phyloP scores from a whole-genome alignment of 2,888 invertebrate genomes.

The Steinernema hermaphroditum region DNA sequence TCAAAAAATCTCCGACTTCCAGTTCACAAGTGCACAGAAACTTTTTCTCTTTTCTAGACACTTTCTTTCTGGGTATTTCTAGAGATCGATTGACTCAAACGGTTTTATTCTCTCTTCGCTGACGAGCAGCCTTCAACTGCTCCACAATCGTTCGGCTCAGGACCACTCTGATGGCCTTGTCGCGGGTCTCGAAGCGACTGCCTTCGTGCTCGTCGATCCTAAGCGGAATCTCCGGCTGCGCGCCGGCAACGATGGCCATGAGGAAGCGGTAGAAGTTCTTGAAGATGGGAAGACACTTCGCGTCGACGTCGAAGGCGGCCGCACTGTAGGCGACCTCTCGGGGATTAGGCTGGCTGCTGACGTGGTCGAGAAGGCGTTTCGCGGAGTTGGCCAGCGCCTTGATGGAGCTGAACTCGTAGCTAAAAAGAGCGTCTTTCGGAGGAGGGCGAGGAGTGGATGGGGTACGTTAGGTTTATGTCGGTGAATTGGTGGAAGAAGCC shows the following conservation, averaged over 20 bases:
- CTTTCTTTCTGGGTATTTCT: background rate
- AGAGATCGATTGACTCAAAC: background rate
- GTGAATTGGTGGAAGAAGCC: constrained; percentile 35
- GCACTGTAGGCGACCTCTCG: constrained; percentile 9
- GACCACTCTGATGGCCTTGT: constrained; percentile 33
- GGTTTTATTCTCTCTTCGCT: background rate
- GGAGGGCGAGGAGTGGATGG: no score
- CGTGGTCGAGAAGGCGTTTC: background rate
- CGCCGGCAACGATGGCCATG: constrained; percentile 34
- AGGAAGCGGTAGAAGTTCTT: constrained; percentile 37
- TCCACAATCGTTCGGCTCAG: constrained; percentile 28
- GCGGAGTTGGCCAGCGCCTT: constrained; percentile 22
- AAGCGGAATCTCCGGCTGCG: constrained; percentile 23
- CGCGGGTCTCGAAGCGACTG: constrained; percentile 34
- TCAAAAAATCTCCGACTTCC: constrained; percentile 20
- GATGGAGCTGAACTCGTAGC: constrained; percentile 33
- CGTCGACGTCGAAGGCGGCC: constrained; percentile 27
- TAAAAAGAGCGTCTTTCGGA: constrained; percentile 9
- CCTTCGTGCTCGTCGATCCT: constrained; percentile 36
- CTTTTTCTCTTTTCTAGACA: constrained; percentile 17
- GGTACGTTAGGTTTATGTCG: constrained; percentile 32
- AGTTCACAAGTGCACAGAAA: constrained; percentile 53
- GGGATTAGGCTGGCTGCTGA: background rate
- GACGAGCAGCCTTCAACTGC: constrained; percentile 28
- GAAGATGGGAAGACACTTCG: constrained; percentile 34